Evolutionary conservation across 2,888 invertebrate genomes (phyloP).

Genomic region (Polyommatus iphigenia): DNA sequence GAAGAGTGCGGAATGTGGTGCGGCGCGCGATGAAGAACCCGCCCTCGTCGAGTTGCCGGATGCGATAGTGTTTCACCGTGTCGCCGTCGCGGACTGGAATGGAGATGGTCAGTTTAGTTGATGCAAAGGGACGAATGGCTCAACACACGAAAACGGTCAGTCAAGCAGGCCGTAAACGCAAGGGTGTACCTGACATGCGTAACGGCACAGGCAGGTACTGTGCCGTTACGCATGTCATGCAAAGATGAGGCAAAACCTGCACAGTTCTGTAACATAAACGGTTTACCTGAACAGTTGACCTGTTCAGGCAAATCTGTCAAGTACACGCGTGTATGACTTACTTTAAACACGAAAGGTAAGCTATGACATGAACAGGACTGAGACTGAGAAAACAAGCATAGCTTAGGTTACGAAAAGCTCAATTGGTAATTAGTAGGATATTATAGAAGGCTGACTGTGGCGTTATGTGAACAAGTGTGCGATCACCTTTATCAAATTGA

Average conservation of each 20-base stretch:
- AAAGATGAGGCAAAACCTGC: too few species aligned
- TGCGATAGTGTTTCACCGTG: conserved; percentile 99
- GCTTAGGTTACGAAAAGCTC: not conserved
- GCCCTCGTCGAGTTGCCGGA: conserved; percentile 98
- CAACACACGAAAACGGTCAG: too few species aligned
- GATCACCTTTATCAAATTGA: not conserved
- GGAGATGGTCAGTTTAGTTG: conserved; percentile 32
- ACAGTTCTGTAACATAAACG: too few species aligned
- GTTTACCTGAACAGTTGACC: too few species aligned
- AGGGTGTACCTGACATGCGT: too few species aligned
- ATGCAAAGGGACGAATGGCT: not conserved
- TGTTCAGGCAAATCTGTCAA: too few species aligned
- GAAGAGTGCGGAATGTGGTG: conserved; percentile 97
- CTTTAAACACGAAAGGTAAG: too few species aligned
- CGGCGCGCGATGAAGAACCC: conserved; percentile 99
- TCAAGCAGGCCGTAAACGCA: too few species aligned
- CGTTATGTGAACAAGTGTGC: not conserved
- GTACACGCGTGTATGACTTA: too few species aligned
- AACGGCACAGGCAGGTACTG: too few species aligned
- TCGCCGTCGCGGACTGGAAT: conserved; percentile 96
- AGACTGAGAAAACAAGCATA: not conserved
- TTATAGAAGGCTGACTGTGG: not conserved
- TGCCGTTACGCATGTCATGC: too few species aligned
- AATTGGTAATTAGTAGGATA: not conserved
- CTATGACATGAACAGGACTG: too few species aligned